Percentiles rank a stretch among this genome's conserved stretches.
Conservation (phyloP, 1,140 invertebrate genomes). For the Chrysopa pallens region DNA sequence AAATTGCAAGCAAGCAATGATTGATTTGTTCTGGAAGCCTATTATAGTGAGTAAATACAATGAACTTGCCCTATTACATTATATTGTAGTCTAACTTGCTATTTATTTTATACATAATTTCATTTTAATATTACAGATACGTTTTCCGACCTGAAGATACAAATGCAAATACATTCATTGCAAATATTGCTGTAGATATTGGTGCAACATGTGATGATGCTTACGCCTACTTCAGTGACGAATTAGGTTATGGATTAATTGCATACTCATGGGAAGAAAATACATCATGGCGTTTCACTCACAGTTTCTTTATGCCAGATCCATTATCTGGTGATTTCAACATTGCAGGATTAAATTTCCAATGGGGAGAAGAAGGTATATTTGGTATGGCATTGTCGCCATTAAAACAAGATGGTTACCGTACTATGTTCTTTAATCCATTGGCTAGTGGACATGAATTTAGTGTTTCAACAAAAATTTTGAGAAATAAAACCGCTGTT, state of each 20-base stretch:
- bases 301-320: slow-evolving; percentile 63
- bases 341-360: slow-evolving; percentile 60
- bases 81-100: too few relatives aligned
- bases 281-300: slow-evolving; percentile 54
- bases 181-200: slow-evolving; percentile 62
- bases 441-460: slow-evolving; percentile 58
- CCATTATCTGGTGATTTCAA: slow-evolving; percentile 59
- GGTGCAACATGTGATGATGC: slow-evolving; percentile 56
- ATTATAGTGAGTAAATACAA: too few relatives aligned
- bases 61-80: too few relatives aligned
- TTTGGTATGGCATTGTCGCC: slow-evolving; percentile 59
- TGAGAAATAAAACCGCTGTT: slow-evolving; percentile 44
- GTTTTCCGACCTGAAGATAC: slow-evolving; percentile 49
- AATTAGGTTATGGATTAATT: slow-evolving; percentile 60
- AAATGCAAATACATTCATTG: slow-evolving; percentile 58
- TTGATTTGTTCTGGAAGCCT: too few relatives aligned
- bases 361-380: slow-evolving; percentile 61
- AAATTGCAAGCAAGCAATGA: too few relatives aligned
- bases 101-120: too few relatives aligned
- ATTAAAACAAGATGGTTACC: slow-evolving; percentile 38
- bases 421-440: slow-evolving; percentile 58
- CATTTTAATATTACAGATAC: slow-evolving; percentile 25
- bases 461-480: slow-evolving; percentile 49
- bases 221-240: slow-evolving; percentile 64
- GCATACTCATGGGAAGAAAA: slow-evolving; percentile 56